Percentiles rank a stretch among this genome's conserved stretches.
phyloP scores from a whole-genome alignment of 2,113 vertebrate species.

The Sinocyclocheilus anshuiensis region DNA sequence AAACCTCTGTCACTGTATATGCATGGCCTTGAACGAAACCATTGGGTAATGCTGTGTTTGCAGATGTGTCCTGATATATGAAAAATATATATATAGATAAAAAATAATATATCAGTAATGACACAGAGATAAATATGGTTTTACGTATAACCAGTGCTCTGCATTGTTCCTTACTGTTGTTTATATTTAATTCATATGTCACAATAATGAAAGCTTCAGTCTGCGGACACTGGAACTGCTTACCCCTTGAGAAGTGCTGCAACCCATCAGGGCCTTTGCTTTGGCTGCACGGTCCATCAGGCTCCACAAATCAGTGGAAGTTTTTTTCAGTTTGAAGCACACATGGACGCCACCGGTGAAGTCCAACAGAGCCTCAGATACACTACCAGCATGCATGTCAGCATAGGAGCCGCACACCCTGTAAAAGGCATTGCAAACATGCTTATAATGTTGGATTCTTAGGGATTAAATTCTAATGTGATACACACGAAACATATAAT shows the following conservation, averaged over 20 bases:
- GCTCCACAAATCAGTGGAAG: conserved; percentile 75
- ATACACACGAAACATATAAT: not conserved
- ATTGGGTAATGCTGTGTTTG: conserved; percentile 53
- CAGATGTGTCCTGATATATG: conserved; percentile 34
- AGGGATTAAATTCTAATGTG: too few relatives aligned
- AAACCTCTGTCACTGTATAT: conserved; percentile 82
- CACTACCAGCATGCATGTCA: conserved; percentile 79
- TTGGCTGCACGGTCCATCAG: conserved; percentile 74
- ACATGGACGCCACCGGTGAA: conserved; percentile 86
- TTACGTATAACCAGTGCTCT: not conserved
- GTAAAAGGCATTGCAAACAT: not conserved
- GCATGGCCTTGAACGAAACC: conserved; percentile 82
- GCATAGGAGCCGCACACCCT: conserved; percentile 87
- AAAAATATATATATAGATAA: too few relatives aligned
- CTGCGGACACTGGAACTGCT: conserved; percentile 21
- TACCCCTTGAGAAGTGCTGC: conserved; percentile 78
- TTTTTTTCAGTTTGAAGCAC: conserved; percentile 65
- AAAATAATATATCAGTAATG: not conserved
- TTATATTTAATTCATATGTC: not conserved
- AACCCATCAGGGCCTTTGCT: conserved; percentile 79
- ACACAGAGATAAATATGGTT: too few relatives aligned
- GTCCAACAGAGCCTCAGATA: conserved; percentile 86
- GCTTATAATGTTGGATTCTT: not conserved
- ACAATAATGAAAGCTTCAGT: too few relatives aligned
- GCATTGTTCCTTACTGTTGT: not conserved